Evolutionary conservation across 2,113 vertebrate species (phyloP).

Genomic region (Amblyopsis rosae): DNA sequence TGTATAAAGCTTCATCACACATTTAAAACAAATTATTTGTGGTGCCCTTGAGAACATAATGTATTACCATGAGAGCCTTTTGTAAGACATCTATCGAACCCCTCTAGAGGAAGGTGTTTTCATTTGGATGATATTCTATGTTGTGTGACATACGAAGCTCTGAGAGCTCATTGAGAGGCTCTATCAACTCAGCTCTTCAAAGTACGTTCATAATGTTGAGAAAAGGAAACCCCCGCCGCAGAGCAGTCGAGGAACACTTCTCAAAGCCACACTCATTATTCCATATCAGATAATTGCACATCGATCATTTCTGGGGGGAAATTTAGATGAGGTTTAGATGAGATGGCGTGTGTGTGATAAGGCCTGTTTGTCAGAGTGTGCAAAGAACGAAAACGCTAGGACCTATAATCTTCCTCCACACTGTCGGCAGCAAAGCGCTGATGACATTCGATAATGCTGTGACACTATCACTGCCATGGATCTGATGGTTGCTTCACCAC

Average conservation of each 20-base stretch:
- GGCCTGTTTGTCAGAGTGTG: conserved; percentile 59
- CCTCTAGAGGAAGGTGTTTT: not conserved
- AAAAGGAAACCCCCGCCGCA: conserved; percentile 45
- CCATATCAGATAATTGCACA: conserved; percentile 77
- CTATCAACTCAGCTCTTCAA: conserved; percentile 52
- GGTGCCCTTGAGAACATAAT: not conserved
- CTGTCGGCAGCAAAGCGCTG: conserved; percentile 61
- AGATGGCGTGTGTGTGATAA: conserved; percentile 67
- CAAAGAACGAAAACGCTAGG: conserved; percentile 61
- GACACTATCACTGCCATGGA: conserved; percentile 71
- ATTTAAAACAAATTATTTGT: too few species aligned
- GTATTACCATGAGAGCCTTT: not conserved
- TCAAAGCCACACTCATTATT: conserved; percentile 71
- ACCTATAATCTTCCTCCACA: conserved; percentile 73
- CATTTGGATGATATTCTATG: not conserved
- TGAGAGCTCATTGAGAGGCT: conserved; percentile 26
- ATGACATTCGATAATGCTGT: conserved; percentile 75
- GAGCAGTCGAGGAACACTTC: conserved; percentile 64
- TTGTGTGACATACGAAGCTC: conserved; percentile 23
- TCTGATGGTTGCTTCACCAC: conserved; percentile 66
- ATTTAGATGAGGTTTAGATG: conserved; percentile 72
- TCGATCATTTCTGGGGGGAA: conserved; percentile 76
- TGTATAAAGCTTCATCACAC: too few species aligned
- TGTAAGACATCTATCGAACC: not conserved
- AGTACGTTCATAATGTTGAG: conserved; percentile 55